phyloP scores from a whole-genome alignment of 1,140 invertebrate genomes.

The Reticulitermes speratus region DNA sequence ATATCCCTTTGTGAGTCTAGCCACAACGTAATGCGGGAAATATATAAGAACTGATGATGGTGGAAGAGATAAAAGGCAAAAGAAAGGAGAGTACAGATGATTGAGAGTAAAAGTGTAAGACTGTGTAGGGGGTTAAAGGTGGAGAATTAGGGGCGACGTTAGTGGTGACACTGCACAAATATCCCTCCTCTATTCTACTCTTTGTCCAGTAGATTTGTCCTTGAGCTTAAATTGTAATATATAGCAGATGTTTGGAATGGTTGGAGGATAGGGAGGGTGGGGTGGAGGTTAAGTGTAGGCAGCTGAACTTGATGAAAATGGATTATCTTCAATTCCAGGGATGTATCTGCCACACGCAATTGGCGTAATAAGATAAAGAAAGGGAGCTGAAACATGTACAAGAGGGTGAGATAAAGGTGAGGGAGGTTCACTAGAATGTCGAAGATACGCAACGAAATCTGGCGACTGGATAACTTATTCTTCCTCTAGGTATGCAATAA shows the following conservation, averaged over 20 bases:
- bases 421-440: not conserved
- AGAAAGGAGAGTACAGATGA: not conserved
- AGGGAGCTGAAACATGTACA: not conserved
- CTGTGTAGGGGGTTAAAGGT: not conserved
- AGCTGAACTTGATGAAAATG: constrained; percentile 7
- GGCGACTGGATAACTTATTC: not conserved
- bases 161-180: constrained; percentile 4
- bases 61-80: not conserved
- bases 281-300: not conserved
- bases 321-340: constrained; percentile 6
- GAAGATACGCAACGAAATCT: not conserved
- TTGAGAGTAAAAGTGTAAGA: not conserved
- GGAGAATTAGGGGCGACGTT: not conserved
- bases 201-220: not conserved
- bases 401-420: not conserved
- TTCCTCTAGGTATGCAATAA: not conserved
- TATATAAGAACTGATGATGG: not conserved
- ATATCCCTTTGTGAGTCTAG: not conserved
- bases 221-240: not conserved
- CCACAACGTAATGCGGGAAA: not conserved
- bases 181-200: not conserved
- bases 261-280: not conserved
- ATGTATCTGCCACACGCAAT: not conserved
- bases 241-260: constrained; percentile 9
- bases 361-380: not conserved